Conservation (phyloP, 2,797 vertebrate species). For the Tokudaia muenninki region DNA sequence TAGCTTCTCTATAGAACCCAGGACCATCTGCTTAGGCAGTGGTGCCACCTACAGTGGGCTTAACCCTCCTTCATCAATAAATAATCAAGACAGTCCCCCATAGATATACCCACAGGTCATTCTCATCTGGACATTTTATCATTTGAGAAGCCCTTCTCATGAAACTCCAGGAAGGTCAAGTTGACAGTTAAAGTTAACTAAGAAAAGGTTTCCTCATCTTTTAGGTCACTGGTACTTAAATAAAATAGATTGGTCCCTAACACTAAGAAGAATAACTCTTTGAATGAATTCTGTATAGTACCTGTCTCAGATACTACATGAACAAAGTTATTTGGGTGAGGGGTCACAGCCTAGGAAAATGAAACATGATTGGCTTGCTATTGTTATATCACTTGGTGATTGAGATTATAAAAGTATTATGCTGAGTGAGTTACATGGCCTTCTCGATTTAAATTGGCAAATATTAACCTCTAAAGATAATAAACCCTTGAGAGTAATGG, state of each 20-base stretch:
- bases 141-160: not conserved
- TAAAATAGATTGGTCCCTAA: not conserved
- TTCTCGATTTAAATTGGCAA: constrained; percentile 44
- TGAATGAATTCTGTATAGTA: not conserved
- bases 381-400: constrained; percentile 29
- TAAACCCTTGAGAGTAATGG: constrained; percentile 32
- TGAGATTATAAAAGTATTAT: constrained; percentile 68
- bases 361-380: constrained; percentile 28
- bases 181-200: not conserved
- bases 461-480: constrained; percentile 67
- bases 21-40: not conserved
- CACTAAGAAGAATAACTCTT: not conserved
- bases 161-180: not conserved
- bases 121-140: not conserved
- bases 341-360: constrained; percentile 33
- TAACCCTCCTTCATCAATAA: not conserved
- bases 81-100: not conserved
- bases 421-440: constrained; percentile 23
- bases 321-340: not conserved
- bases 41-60: not conserved
- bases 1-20: not conserved
- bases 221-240: not conserved
- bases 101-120: not conserved
- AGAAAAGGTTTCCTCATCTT: constrained; percentile 5
- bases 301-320: not conserved